Percentiles rank a stretch among this genome's conserved stretches.
These are phyloP conservation scores for Myripristis murdjan DNA, from an alignment of 2,797 vertebrate genomes.

Conservation along the genomic window DNA sequence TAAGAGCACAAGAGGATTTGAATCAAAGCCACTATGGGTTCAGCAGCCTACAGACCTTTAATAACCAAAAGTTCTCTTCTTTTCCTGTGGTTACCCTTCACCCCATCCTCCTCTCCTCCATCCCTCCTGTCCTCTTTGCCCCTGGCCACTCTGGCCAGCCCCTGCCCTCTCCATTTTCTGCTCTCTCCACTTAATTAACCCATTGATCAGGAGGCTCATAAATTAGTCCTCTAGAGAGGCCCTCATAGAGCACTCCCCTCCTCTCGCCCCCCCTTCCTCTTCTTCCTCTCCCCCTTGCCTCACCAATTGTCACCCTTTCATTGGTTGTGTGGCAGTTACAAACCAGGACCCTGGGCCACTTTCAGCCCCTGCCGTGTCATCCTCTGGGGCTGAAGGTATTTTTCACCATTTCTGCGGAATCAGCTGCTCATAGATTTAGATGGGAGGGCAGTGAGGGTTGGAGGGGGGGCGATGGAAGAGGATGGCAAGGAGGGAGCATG, in stretches of 20 bases:
- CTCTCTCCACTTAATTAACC: slow-evolving; percentile 83
- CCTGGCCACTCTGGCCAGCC: slow-evolving; percentile 19
- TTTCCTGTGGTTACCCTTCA: not conserved
- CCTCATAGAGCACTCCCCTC: slow-evolving; percentile 54
- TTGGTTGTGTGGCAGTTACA: slow-evolving; percentile 22
- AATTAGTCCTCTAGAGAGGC: slow-evolving; percentile 77
- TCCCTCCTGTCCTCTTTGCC: slow-evolving; percentile 36
- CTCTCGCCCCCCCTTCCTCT: slow-evolving; percentile 30
- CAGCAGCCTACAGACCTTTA: slow-evolving; percentile 21
- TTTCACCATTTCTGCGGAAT: slow-evolving; percentile 51
- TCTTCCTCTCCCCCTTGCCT: slow-evolving; percentile 26
- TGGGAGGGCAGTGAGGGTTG: not conserved
- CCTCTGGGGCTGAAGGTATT: slow-evolving; percentile 48
- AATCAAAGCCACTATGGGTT: not conserved
- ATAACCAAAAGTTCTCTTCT: slow-evolving; percentile 22
- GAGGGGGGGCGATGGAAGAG: slow-evolving; percentile 40
- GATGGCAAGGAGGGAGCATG: slow-evolving; percentile 37
- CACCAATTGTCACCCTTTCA: slow-evolving; percentile 15
- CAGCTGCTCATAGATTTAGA: slow-evolving; percentile 31
- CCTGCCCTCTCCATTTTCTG: slow-evolving; percentile 64
- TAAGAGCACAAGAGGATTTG: slow-evolving; percentile 21
- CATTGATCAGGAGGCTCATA: slow-evolving; percentile 82
- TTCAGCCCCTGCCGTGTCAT: slow-evolving; percentile 50
- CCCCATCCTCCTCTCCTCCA: slow-evolving; percentile 25
- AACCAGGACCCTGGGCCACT: slow-evolving; percentile 30